Percentiles rank a stretch among this genome's conserved stretches.
These are phyloP conservation scores for Synanthedon andrenaeformis DNA, from an alignment of 2,888 invertebrate species.

Conservation along the genomic window DNA sequence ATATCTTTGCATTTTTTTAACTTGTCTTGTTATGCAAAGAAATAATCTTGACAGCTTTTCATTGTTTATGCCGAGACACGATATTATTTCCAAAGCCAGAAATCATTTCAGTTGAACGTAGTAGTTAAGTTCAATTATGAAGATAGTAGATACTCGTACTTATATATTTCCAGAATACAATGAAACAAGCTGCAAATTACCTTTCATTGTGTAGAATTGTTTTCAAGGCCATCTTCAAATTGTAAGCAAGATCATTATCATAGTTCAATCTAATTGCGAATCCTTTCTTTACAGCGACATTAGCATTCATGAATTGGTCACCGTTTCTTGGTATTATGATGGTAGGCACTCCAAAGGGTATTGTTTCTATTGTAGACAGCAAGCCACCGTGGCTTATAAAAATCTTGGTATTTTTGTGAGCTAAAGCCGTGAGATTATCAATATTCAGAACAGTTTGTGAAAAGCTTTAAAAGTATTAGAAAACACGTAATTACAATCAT, in stretches of 20 bases:
- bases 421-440: constrained; percentile 1
- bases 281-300: constrained; percentile 4
- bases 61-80: too few species aligned
- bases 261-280: constrained; percentile 4
- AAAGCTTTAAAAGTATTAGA: neutral
- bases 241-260: neutral
- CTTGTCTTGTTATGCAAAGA: too few species aligned
- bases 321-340: constrained; percentile 8
- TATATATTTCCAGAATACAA: too few species aligned
- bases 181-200: neutral
- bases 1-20: too few species aligned
- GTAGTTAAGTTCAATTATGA: too few species aligned
- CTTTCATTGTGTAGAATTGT: neutral
- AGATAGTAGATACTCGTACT: too few species aligned
- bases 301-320: constrained; percentile 9
- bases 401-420: constrained; percentile 10
- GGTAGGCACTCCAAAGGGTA: constrained; percentile 11
- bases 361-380: constrained; percentile 9
- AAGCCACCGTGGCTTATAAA: constrained; percentile 11
- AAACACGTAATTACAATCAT: neutral
- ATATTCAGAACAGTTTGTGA: neutral
- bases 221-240: neutral
- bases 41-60: too few species aligned
- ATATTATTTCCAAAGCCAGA: too few species aligned
- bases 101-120: too few species aligned